Percentiles rank a stretch among this genome's conserved stretches.
These are phyloP conservation scores for Gila orcuttii DNA, from an alignment of 2,113 vertebrate species.

Conservation along the genomic window DNA sequence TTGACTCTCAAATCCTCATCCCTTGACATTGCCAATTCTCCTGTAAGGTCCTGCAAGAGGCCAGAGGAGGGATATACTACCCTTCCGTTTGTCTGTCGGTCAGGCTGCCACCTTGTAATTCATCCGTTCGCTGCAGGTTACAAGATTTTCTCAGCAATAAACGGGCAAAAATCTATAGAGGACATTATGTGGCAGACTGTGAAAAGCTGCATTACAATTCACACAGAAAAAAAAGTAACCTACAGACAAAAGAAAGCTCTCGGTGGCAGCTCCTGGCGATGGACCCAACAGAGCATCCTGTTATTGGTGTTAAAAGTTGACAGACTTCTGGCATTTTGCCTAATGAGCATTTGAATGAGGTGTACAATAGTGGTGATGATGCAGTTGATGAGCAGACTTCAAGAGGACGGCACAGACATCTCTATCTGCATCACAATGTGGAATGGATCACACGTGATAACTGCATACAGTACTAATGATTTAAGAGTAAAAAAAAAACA, in stretches of 20 bases:
- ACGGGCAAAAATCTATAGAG: conserved; percentile 21
- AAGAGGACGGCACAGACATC: conserved; percentile 59
- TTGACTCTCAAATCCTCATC: conserved; percentile 67
- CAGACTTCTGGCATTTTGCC: conserved; percentile 68
- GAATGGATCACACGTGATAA: conserved; percentile 37
- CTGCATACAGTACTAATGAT: background rate
- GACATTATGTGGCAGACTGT: conserved; percentile 45
- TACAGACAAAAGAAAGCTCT: conserved; percentile 59
- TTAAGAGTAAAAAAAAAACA: background rate
- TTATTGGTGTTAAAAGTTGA: conserved; percentile 70
- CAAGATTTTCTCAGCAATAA: conserved; percentile 37
- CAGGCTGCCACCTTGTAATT: conserved; percentile 64
- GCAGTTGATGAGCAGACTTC: conserved; percentile 63
- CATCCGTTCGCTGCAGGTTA: conserved; percentile 56
- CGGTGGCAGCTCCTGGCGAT: conserved; percentile 56
- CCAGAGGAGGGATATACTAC: conserved; percentile 45
- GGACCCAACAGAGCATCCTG: conserved; percentile 58
- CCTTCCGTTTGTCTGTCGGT: conserved; percentile 54
- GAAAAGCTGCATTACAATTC: conserved; percentile 42
- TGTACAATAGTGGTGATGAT: conserved; percentile 61
- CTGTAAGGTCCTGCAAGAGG: conserved; percentile 47
- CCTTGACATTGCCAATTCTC: conserved; percentile 59
- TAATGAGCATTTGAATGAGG: conserved; percentile 74
- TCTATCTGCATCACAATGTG: conserved; percentile 63
- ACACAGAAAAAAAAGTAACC: conserved; percentile 25